Conservation (phyloP, 2,888 invertebrate genomes). For the Agrypnus murinus region DNA sequence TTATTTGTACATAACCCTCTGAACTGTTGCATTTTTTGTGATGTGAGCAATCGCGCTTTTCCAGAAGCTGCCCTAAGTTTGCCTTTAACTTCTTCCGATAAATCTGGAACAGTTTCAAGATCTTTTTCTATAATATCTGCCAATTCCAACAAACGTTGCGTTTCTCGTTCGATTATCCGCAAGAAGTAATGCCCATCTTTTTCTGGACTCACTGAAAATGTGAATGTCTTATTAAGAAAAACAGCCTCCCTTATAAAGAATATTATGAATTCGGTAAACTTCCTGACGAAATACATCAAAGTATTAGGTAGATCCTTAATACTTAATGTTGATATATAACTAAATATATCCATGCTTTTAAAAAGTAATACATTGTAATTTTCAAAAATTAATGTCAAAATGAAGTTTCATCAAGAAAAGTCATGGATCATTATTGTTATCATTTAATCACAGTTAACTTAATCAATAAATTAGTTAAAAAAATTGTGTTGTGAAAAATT, state of each 20-base stretch:
- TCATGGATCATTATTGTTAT: background rate
- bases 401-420: background rate
- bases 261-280: too few relatives aligned
- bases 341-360: conserved; percentile 40
- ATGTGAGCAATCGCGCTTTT: conserved; percentile 90
- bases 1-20: conserved; percentile 78
- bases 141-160: conserved; percentile 79
- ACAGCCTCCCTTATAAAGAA: too few relatives aligned
- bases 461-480: too few relatives aligned
- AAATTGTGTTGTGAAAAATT: too few relatives aligned
- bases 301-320: too few relatives aligned
- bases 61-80: conserved; percentile 91
- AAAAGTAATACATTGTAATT: conserved; percentile 14
- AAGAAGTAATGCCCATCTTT: conserved; percentile 88
- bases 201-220: conserved; percentile 63
- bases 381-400: conserved; percentile 18
- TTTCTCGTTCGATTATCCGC: conserved; percentile 82
- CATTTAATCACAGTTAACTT: too few relatives aligned
- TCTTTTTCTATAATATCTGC: conserved; percentile 82
- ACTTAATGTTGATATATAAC: too few relatives aligned
- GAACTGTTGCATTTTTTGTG: conserved; percentile 97
- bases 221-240: too few relatives aligned
- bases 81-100: conserved; percentile 88
- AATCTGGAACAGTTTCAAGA: conserved; percentile 72
- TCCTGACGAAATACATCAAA: too few relatives aligned